Percentiles rank a stretch among this genome's conserved stretches.
Conservation (phyloP, 2,113 vertebrate genomes). For the Nycticryphes semicollaris region DNA sequence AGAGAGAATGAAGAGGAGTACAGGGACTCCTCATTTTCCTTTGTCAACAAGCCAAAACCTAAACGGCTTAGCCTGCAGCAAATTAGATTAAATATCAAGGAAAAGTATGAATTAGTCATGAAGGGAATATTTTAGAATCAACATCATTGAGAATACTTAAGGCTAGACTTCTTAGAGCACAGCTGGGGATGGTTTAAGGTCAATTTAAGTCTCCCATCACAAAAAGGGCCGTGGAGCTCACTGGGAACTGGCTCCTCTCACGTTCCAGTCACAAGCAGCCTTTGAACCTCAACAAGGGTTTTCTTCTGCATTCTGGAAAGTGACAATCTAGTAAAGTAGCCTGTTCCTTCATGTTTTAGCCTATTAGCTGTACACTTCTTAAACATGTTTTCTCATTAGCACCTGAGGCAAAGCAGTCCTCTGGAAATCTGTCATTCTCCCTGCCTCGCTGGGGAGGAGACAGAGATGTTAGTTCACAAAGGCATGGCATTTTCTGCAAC, state of each 20-base stretch:
- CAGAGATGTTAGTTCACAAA: background rate
- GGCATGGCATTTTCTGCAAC: background rate
- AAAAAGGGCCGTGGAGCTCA: background rate
- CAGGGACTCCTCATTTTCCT: background rate
- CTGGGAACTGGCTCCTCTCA: background rate
- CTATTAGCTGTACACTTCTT: background rate
- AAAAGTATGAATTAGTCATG: constrained; percentile 27
- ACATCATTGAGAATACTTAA: background rate
- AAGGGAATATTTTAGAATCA: constrained; percentile 13
- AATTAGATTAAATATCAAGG: constrained; percentile 33
- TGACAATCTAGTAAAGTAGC: background rate
- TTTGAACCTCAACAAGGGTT: background rate
- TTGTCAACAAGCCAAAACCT: constrained; percentile 1
- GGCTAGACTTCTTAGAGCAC: constrained; percentile 5
- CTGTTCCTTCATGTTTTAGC: background rate
- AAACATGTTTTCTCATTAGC: background rate
- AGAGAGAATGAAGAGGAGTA: background rate
- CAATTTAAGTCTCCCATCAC: background rate
- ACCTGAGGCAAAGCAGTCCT: background rate
- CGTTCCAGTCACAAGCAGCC: accelerated
- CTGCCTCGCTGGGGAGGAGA: background rate
- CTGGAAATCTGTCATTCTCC: background rate
- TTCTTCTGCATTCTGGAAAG: background rate
- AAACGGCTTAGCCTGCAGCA: constrained; percentile 15
- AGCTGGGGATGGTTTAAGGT: constrained; percentile 36